These are phyloP conservation scores for Zosterops lateralis DNA, from an alignment of 2,113 vertebrate species.

Conservation along the genomic window DNA sequence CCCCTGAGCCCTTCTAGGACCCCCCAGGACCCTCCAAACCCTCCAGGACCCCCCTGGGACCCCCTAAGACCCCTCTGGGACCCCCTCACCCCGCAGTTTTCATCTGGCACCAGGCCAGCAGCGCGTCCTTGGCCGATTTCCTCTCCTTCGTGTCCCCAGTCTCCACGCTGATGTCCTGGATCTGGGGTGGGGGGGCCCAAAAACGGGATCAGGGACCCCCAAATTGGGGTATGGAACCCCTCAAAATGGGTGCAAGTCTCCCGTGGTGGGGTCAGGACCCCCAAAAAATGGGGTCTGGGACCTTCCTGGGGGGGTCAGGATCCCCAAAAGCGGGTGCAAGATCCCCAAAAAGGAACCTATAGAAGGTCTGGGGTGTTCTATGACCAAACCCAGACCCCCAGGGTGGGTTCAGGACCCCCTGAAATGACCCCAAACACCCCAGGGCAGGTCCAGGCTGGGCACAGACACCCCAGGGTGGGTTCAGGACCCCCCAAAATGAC, in stretches of 20 bases:
- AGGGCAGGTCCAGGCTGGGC: too few relatives aligned
- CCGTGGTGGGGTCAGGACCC: background rate
- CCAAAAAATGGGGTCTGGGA: background rate
- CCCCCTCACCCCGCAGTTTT: constrained; percentile 87
- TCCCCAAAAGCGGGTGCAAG: too few relatives aligned
- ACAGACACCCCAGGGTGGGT: too few relatives aligned
- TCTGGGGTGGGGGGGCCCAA: constrained; percentile 67
- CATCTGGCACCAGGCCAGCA: constrained; percentile 96
- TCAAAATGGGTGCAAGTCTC: background rate
- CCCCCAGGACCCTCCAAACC: too few relatives aligned
- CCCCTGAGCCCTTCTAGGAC: too few relatives aligned
- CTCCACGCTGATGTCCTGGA: constrained; percentile 95
- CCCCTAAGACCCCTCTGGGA: background rate
- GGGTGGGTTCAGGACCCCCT: background rate
- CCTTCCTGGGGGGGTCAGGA: too few relatives aligned
- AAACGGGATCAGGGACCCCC: background rate
- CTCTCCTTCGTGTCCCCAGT: constrained; percentile 93
- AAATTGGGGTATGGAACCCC: too few relatives aligned
- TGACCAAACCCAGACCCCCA: too few relatives aligned
- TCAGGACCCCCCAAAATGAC: too few relatives aligned
- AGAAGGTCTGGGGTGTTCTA: too few relatives aligned
- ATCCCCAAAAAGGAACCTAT: background rate
- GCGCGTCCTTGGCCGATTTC: constrained; percentile 92
- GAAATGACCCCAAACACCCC: background rate
- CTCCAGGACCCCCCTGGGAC: too few relatives aligned